A percentile compares a stretch with the other conserved stretches of the same genome.
Conservation (phyloP, 2,888 invertebrate species). For the Clivina fossor region DNA sequence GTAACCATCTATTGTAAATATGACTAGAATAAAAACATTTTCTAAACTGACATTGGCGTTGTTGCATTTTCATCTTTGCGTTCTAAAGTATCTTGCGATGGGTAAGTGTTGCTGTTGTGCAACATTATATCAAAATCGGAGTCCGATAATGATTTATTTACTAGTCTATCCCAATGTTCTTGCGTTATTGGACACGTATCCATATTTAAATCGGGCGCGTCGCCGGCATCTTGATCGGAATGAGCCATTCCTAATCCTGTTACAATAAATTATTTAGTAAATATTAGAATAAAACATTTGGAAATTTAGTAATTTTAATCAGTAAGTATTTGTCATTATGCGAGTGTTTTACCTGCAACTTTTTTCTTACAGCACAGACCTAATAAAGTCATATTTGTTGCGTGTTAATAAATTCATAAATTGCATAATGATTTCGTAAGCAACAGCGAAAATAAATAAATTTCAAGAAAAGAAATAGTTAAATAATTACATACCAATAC, state of each 20-base stretch:
- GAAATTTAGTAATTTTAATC: no score
- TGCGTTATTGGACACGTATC: slow-evolving; percentile 49
- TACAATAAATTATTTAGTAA: not conserved
- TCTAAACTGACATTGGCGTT: slow-evolving; percentile 40
- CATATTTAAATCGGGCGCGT: not conserved
- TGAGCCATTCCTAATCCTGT: not conserved
- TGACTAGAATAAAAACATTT: slow-evolving; percentile 14
- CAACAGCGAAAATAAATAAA: not conserved
- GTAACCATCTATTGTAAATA: slow-evolving; percentile 1
- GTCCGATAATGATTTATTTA: slow-evolving; percentile 58
- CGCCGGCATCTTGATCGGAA: not conserved
- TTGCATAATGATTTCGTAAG: not conserved
- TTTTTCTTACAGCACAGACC: slow-evolving; percentile 24
- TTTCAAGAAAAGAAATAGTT: not conserved
- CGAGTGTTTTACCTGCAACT: slow-evolving; percentile 19
- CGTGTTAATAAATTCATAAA: slow-evolving; percentile 10
- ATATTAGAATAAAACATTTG: no score
- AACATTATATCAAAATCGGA: slow-evolving; percentile 68
- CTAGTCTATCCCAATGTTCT: slow-evolving; percentile 51
- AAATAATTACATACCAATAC: not conserved
- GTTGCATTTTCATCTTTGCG: slow-evolving; percentile 27
- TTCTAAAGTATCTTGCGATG: slow-evolving; percentile 19
- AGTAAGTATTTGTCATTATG: no score
- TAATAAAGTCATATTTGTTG: slow-evolving; percentile 8
- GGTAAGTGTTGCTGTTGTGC: slow-evolving; percentile 49